Base-by-base conservation (phyloP, 2,888 invertebrate genomes). In the Xiphydria camelus region DNA sequence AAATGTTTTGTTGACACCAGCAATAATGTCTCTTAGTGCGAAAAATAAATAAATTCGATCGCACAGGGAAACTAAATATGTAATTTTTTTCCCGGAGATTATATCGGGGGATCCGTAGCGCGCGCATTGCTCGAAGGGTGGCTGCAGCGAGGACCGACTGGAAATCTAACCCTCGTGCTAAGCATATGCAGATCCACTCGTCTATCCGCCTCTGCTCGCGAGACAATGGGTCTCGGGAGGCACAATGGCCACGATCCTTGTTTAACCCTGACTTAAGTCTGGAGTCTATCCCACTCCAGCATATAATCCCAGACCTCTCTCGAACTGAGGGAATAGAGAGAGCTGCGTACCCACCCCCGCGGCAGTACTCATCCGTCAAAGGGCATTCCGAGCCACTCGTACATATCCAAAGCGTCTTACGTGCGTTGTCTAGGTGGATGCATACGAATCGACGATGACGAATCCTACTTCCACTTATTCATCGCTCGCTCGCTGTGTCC, bases 111-210 rank as follows among this genome's bases (percentile, higher is more conserved):
- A n/a, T n/a, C n/a, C n/a, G n/a, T n/a, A n/a, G n/a, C n/a, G n/a
- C n/a, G n/a, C n/a, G n/a, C n/a, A n/a, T n/a, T n/a, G n/a, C n/a
- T n/a, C n/a, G n/a, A n/a, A n/a, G n/a, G n/a, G n/a, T n/a, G n/a
- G n/a, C n/a, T n/a, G n/a, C n/a, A n/a, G n/a, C n/a, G n/a, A n/a
- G n/a, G n/a, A n/a, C n/a, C n/a, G n/a, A n/a, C n/a, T n/a, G n/a
- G n/a, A n/a, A n/a, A n/a, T 70, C 63, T 70, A 71, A 70, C 70
- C 67, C 72, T 59, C 49, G 64, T 56, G 70, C 66, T 74, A 74
- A 75, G 71, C 74, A 70, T 75, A 75, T 75, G 75, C 73, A 75
- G 75, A 75, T 75, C 75, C 71, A 75, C 75, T 73, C 73, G 70
- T 73, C 69, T 71, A 53, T 59, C 57, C 53, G 51, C 46, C 39